Evolutionary conservation across 2,113 vertebrate species (phyloP), one percentile per base, ranked within the genome.

Genomic region (Rhea americana): DNA sequence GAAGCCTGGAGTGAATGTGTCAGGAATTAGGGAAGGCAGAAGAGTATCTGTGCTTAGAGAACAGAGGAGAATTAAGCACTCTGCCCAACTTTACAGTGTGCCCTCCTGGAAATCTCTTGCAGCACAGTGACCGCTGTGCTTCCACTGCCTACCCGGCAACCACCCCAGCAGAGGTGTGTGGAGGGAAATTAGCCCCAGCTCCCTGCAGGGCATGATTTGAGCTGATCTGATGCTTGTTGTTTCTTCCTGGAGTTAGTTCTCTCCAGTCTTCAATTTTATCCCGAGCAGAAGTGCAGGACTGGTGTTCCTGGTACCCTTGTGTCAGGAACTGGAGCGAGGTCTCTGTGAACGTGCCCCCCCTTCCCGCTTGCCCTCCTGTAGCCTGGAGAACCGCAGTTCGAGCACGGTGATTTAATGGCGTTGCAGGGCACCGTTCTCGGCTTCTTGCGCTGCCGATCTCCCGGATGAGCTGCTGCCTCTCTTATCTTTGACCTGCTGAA

Each of bases 41-140:
- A 55, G 24, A 51, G 48, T 12, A 14, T 53, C 26, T 51, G 73
- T 8, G 1, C 85, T 61, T 47, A 50, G 86, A 61, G 65, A 67
- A 83, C 2, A 48, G 18, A 45, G 61, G 70, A 47, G 62, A 72
- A 8, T 1, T 67, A 21, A 78, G 5, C 16, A 1, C 10, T 9
- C 28, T 7, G 51, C 45, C 10, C 5, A 2, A 1, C 24, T 12
- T 1, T 48, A 6, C 0, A 0, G 8, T 10, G 0, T 5, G 70
- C 7, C 28, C 2, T 3, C 5, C 82, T 30, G 86, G n/a, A 10
- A 4, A 26, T 30, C 39, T 53, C 58, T 77, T 70, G 75, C 53
- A n/a, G 89, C 63, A 65, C 21, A 22, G 19, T 1, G 51, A 10
- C 2, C 0, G 18, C 11, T 28, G 3, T 13, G 1, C 43, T 56